phyloP scores from a whole-genome alignment of 2,113 vertebrate species.

The Bothrops jararaca region DNA sequence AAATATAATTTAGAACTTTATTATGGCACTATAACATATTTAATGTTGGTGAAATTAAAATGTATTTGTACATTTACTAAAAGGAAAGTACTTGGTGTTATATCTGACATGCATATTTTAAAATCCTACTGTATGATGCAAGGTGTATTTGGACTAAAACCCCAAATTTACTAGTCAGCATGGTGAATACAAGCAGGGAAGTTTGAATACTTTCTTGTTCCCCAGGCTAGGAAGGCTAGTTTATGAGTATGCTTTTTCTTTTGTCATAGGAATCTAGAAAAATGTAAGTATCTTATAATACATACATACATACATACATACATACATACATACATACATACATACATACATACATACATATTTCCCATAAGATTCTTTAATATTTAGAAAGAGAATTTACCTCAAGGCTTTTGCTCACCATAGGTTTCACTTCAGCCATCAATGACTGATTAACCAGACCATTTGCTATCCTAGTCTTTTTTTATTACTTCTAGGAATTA shows the following conservation, averaged over 20 bases:
- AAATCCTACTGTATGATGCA: neutral
- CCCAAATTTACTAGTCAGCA: neutral
- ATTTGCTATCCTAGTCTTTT: neutral
- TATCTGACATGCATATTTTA: neutral
- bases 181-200: neutral
- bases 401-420: neutral
- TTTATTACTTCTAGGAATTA: neutral
- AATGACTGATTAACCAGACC: neutral
- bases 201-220: neutral
- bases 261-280: neutral
- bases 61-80: neutral
- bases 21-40: neutral
- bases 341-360: neutral
- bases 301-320: neutral
- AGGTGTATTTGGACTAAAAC: neutral
- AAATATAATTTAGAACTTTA: neutral
- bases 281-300: neutral
- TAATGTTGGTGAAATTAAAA: neutral
- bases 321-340: no score
- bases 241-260: neutral
- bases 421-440: neutral
- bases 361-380: neutral
- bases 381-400: neutral
- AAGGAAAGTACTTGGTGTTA: neutral
- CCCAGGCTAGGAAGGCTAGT: neutral